phyloP scores from a whole-genome alignment of 30 jellyfish, hydroid and myxozoan genomes.

The Aurelia coerulea region DNA sequence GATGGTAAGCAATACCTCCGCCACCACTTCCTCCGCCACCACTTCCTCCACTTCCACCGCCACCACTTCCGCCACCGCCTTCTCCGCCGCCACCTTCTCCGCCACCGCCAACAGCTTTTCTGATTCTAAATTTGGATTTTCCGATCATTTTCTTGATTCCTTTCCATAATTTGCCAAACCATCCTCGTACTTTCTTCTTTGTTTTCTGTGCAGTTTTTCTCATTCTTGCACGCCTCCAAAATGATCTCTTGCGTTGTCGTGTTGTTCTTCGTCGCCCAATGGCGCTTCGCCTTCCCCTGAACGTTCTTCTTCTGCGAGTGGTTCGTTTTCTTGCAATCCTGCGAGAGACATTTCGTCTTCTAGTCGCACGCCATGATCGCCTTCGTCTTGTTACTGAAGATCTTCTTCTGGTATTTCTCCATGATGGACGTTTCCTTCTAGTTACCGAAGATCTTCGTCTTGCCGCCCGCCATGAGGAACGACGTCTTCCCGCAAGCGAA shows the following conservation, averaged over 20 bases:
- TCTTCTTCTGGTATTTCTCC: constrained; percentile 10
- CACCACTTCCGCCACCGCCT: too few relatives aligned
- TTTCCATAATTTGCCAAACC: constrained; percentile 20
- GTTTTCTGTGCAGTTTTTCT: neutral
- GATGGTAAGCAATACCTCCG: too few relatives aligned
- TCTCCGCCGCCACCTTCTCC: too few relatives aligned
- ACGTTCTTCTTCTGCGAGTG: too few relatives aligned
- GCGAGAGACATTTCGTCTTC: neutral
- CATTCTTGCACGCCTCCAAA: constrained; percentile 19
- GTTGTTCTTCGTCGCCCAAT: too few relatives aligned
- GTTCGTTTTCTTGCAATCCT: too few relatives aligned
- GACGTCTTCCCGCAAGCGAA: too few relatives aligned
- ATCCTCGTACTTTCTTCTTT: constrained; percentile 6
- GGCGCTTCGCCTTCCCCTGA: too few relatives aligned
- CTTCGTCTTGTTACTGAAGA: constrained; percentile 5
- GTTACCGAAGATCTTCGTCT: constrained; percentile 1
- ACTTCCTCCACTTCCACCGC: too few relatives aligned
- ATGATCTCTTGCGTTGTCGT: constrained; percentile 10
- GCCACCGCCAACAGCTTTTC: constrained; percentile 10
- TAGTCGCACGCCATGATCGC: constrained; percentile 1
- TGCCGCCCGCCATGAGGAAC: neutral
- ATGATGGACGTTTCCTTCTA: neutral
- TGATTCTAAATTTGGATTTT: neutral
- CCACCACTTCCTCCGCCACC: too few relatives aligned
- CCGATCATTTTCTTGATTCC: neutral